phyloP scores from a whole-genome alignment of 2,888 invertebrate species.

The Hylaea fasciaria region DNA sequence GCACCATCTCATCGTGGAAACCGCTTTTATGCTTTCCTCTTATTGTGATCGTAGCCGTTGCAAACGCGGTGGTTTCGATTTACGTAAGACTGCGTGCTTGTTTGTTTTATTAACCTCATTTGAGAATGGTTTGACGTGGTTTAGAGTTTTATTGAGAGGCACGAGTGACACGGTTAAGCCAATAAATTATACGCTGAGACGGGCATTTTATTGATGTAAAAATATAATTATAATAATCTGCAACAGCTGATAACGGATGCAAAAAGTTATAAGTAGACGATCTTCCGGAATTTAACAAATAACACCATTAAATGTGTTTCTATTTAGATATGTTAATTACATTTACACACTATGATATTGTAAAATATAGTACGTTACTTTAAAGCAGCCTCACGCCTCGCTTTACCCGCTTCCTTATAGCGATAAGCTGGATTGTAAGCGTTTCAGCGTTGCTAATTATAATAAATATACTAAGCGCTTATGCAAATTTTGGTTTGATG shows the following conservation, averaged over 20 bases:
- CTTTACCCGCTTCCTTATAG: slow-evolving; percentile 23
- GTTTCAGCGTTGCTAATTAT: slow-evolving; percentile 16
- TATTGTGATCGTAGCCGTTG: slow-evolving; percentile 57
- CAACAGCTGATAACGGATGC: too few species aligned
- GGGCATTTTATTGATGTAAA: too few species aligned
- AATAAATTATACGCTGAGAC: too few species aligned
- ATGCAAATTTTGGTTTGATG: slow-evolving; percentile 19
- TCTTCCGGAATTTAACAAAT: neutral
- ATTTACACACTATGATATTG: neutral
- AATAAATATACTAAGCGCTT: slow-evolving; percentile 19
- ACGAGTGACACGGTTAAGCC: slow-evolving; percentile 9
- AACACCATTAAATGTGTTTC: too few species aligned
- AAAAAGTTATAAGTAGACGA: neutral
- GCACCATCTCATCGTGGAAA: slow-evolving; percentile 58
- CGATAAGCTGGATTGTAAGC: slow-evolving; percentile 20
- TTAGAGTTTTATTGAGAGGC: slow-evolving; percentile 22
- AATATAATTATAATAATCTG: too few species aligned
- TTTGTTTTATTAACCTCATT: slow-evolving; percentile 45
- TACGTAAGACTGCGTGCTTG: slow-evolving; percentile 50
- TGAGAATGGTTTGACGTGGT: slow-evolving; percentile 32
- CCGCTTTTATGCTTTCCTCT: slow-evolving; percentile 64
- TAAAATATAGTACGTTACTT: slow-evolving; percentile 5
- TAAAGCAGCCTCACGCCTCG: slow-evolving; percentile 7
- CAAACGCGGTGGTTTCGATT: slow-evolving; percentile 50
- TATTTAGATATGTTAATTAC: too few species aligned